Conservation (phyloP, 2,113 vertebrate species). For the Neofelis nebulosa region DNA sequence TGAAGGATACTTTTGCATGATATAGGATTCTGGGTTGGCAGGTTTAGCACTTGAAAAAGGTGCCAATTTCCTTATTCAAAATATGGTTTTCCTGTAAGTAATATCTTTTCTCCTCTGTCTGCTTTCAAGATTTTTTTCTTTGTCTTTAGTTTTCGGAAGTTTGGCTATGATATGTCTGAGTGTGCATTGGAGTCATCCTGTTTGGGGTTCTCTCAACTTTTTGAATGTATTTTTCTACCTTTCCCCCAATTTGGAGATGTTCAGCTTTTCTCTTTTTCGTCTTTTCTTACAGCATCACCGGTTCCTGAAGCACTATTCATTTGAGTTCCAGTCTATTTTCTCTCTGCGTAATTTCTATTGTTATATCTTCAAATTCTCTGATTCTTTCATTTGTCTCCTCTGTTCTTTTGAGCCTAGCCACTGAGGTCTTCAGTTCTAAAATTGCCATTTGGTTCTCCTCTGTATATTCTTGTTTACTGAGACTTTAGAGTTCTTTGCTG, state of each 20-base stretch:
- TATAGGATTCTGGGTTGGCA: neutral
- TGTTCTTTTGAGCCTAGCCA: conserved; percentile 13
- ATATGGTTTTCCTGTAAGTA: neutral
- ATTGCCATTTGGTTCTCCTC: conserved; percentile 3
- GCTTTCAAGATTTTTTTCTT: conserved; percentile 14
- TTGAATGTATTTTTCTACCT: conserved; percentile 26
- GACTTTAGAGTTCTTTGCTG: neutral
- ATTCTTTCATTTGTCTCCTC: neutral
- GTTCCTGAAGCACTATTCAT: neutral
- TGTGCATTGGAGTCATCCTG: neutral
- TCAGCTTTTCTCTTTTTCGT: neutral
- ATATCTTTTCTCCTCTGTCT: neutral
- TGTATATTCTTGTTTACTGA: neutral
- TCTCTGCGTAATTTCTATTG: neutral
- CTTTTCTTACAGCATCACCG: neutral
- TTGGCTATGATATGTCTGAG: neutral
- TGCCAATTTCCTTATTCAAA: neutral
- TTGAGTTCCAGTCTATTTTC: neutral
- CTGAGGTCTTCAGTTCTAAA: conserved; percentile 6
- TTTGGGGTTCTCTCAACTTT: neutral
- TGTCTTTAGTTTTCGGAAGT: conserved; percentile 35
- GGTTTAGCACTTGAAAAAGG: neutral
- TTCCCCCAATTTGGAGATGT: neutral
- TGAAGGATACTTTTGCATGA: conserved; percentile 23
- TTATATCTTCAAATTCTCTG: neutral